Conservation (phyloP, 2,797 vertebrate genomes). For the Varecia variegata region DNA sequence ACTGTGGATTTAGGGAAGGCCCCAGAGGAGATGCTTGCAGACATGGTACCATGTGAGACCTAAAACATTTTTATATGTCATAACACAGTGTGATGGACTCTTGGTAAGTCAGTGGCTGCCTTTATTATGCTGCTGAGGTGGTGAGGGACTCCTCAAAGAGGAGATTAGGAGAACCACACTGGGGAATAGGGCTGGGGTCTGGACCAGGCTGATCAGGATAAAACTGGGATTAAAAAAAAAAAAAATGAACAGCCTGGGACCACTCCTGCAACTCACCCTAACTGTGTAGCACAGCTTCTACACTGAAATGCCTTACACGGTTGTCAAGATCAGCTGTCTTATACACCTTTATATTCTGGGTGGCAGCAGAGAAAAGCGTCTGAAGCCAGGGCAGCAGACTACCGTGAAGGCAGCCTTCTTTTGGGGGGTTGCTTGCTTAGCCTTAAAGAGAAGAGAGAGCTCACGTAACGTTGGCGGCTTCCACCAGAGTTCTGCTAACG, state of each 20-base stretch:
- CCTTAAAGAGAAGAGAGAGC: not conserved
- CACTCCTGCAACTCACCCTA: accelerated
- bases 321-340: not conserved
- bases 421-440: not conserved
- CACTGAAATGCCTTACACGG: not conserved
- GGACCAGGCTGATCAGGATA: not conserved
- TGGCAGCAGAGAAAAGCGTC: not conserved
- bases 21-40: not conserved
- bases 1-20: not conserved
- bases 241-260: not conserved
- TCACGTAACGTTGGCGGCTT: not conserved
- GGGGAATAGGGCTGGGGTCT: not conserved
- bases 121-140: not conserved
- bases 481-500: not conserved
- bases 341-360: not conserved
- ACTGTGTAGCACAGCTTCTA: not conserved
- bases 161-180: not conserved
- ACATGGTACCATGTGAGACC: not conserved
- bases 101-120: not conserved
- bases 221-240: not conserved
- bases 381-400: not conserved
- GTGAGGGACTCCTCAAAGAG: not conserved
- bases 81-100: not conserved
- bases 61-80: not conserved
- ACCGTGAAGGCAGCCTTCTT: not conserved